Percentiles rank a stretch among this genome's conserved stretches.
Conservation (phyloP, 2,113 vertebrate genomes). For the Phrynosoma platyrhinos region DNA sequence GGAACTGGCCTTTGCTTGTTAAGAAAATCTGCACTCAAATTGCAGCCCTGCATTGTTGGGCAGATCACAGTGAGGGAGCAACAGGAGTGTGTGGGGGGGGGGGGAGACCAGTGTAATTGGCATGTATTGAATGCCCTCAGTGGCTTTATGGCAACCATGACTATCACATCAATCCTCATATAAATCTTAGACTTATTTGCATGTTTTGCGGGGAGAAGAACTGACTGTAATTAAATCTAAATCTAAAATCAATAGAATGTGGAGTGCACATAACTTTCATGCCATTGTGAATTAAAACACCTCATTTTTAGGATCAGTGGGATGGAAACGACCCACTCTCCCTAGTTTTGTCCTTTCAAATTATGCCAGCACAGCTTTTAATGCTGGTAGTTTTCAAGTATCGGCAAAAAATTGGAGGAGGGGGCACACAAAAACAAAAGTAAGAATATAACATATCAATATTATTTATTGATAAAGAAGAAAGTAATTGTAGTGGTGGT, state of each 20-base stretch:
- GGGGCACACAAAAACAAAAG: too few relatives aligned
- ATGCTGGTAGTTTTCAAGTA: neutral
- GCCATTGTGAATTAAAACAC: neutral
- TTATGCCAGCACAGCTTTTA: neutral
- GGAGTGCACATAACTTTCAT: neutral
- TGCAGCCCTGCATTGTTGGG: too few relatives aligned
- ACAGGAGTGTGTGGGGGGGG: too few relatives aligned
- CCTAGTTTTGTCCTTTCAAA: neutral
- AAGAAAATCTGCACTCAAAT: too few relatives aligned
- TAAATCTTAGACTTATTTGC: too few relatives aligned
- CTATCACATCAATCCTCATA: neutral
- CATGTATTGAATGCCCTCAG: too few relatives aligned
- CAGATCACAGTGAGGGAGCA: too few relatives aligned
- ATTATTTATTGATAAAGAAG: neutral
- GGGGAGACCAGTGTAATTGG: too few relatives aligned
- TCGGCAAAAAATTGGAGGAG: neutral
- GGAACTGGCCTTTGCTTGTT: too few relatives aligned
- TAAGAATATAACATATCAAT: neutral
- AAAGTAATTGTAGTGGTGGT: neutral
- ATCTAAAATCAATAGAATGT: neutral
- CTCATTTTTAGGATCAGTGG: neutral
- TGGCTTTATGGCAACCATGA: neutral
- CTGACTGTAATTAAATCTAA: neutral
- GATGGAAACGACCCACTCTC: neutral
- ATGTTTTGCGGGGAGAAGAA: neutral